Evolutionary conservation across 2,797 vertebrate species (phyloP), one percentile per base, ranked within the genome.

Genomic region (Manis pentadactyla): DNA sequence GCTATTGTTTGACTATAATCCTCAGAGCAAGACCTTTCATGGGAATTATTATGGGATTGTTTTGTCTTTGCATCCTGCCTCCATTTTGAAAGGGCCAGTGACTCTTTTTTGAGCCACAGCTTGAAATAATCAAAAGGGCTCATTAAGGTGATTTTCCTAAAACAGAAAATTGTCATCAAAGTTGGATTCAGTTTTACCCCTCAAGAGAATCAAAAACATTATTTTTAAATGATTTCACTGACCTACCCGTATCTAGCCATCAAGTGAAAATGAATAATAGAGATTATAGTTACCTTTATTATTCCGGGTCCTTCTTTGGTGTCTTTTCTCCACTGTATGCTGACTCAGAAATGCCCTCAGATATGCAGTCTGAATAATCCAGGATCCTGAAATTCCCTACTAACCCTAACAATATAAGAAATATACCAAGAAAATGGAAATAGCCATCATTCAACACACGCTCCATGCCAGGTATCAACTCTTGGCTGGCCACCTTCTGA

Each of bases 91-190:
- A 69, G 21, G 3, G 10, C 5, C 21, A 12, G 1, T 64, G 66
- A 75, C n/a, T 74, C 14, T 3, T 89, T 55, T 82, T 66, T 42
- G 61, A 86, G 5, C 27, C 51, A 89, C 49, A 46, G 21, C 39
- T 81, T 84, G 84, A 96, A 66, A 51, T 86, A 49, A 79, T 34
- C 3, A 53, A 59, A 93, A 83, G 25, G 81, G 2, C 29, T 85
- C n/a, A 75, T 34, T 39, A 34, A 27, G 19, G 39, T 64, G 12
- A 3, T 23, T 93, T 68, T 84, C 31, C 29, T 78, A 37, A 94
- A 85, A 85, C 13, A 68, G 21, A 10, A 25, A 66, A 11, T 73
- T 68, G 5, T n/a, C 12, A 17, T 94, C 59, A 39, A 84, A 57
- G 27, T 4, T 87, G 37, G 94, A 81, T 87, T 94, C 53, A 83